Base-by-base conservation (phyloP, 2,888 invertebrate species). In the Caenorhabditis uteleia region DNA sequence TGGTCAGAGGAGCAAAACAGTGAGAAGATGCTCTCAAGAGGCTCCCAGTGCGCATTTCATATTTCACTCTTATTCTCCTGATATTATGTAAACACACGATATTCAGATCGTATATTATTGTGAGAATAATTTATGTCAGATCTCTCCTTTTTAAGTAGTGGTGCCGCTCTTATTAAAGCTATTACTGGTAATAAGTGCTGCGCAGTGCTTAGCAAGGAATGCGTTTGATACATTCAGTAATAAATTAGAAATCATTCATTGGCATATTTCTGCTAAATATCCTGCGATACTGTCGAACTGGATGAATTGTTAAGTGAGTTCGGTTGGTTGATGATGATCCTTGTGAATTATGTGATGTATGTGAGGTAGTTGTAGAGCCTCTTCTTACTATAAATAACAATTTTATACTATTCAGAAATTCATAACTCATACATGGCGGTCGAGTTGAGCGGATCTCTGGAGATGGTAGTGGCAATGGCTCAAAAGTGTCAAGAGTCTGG, bases 171-270 rank as follows among this genome's bases (percentile, higher is more conserved):
- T 65, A 65, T 65, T 50, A 46, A 23, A 48, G 26, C 3, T 2
- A 12, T 25, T 7, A 2, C 27, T 2, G 27, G 21, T 26, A 64
- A 64, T 64, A 64, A 57, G 57, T 54, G 65, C 55, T 49, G 58
- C 42, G 50, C 65, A 43, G 27, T 65, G 39, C 65, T 65, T 65
- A 65, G 43, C 64, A 54, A 57, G 50, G 54, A 34, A 29, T 34
- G 14, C 34, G 12, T 48, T 62, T 39, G 44, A 49, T 26, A 16
- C 6, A 18, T 31, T 26, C n/a, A 18, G 33, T 44, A 8, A 33
- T 42, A n/a, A 29, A 18, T 49, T 43, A 59, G 25, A 68, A 68
- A 40, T 70, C 70, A 25, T 70, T 70, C 70, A 70, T 70, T 10
- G 62, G 55, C 50, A 70, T 47, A 26, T 65, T 67, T 29, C 31